phyloP scores from a whole-genome alignment of 37 sponge, comb jelly and placozoan genomes.

The Cliona cf. orientalis region DNA sequence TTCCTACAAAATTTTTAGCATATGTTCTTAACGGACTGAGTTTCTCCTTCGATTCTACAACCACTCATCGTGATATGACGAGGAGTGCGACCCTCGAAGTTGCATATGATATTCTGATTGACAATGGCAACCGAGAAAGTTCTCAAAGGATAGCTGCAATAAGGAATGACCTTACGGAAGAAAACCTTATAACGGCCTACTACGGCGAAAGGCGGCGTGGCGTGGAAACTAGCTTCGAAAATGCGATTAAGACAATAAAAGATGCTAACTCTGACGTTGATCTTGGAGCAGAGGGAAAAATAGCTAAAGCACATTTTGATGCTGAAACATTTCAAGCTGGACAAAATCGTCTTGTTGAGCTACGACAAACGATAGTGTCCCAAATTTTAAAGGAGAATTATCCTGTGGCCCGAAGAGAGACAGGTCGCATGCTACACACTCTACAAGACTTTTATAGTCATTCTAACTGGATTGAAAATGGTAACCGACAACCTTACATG shows the following conservation, averaged over 20 bases:
- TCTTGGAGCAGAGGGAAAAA: background rate
- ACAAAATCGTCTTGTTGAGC: conserved; percentile 30
- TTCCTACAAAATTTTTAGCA: no score
- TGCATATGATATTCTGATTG: conserved; percentile 23
- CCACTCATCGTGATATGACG: conserved; percentile 35
- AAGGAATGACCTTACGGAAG: background rate
- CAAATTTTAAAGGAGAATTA: conserved; percentile 18
- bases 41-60: background rate
- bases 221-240: background rate
- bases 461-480: conserved; percentile 60
- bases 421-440: conserved; percentile 53
- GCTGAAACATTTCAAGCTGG: conserved; percentile 48
- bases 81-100: conserved; percentile 30
- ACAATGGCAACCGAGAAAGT: conserved; percentile 46
- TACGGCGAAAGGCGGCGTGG: conserved; percentile 3
- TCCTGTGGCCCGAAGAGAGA: conserved; percentile 9
- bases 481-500: conserved; percentile 2
- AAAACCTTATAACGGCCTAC: conserved; percentile 33
- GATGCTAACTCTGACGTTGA: conserved; percentile 47
- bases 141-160: conserved; percentile 17
- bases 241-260: conserved; percentile 27
- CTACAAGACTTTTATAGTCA: conserved; percentile 67
- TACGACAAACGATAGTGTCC: background rate
- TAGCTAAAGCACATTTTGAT: conserved; percentile 49
- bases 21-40: no score